Evolutionary conservation across 2,113 vertebrate species (phyloP).

Genomic region (Sardina pilchardus): DNA sequence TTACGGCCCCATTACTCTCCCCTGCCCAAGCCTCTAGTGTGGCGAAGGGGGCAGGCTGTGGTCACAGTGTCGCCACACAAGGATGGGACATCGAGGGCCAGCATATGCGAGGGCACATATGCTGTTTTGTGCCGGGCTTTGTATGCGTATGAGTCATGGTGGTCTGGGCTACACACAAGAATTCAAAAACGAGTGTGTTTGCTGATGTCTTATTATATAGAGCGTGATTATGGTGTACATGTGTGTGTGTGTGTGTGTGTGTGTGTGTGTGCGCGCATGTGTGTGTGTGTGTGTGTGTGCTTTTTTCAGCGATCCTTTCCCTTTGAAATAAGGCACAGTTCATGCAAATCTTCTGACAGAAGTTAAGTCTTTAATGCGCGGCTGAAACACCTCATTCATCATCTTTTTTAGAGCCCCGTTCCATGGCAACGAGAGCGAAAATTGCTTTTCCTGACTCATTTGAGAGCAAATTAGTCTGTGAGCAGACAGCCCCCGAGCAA

Average conservation of each 20-base stretch:
- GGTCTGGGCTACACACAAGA: not conserved
- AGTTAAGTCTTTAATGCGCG: conserved; percentile 14
- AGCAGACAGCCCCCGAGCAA: conserved; percentile 24
- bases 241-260: not conserved
- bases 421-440: conserved; percentile 29
- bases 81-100: too few species aligned
- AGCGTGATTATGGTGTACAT: not conserved
- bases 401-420: conserved; percentile 18
- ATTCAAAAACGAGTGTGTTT: not conserved
- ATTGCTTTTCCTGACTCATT: conserved; percentile 43
- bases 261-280: too few species aligned
- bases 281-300: not conserved
- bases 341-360: conserved; percentile 16
- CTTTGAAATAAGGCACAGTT: conserved; percentile 16
- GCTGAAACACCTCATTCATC: conserved; percentile 10
- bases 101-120: not conserved
- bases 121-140: not conserved
- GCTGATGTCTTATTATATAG: not conserved
- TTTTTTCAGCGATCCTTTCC: not conserved
- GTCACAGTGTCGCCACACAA: too few species aligned
- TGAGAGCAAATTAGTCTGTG: conserved; percentile 43
- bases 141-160: not conserved
- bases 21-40: too few species aligned
- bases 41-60: too few species aligned
- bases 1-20: not conserved